phyloP scores from a whole-genome alignment of 2,113 vertebrate genomes.

The Cnemophilus loriae region DNA sequence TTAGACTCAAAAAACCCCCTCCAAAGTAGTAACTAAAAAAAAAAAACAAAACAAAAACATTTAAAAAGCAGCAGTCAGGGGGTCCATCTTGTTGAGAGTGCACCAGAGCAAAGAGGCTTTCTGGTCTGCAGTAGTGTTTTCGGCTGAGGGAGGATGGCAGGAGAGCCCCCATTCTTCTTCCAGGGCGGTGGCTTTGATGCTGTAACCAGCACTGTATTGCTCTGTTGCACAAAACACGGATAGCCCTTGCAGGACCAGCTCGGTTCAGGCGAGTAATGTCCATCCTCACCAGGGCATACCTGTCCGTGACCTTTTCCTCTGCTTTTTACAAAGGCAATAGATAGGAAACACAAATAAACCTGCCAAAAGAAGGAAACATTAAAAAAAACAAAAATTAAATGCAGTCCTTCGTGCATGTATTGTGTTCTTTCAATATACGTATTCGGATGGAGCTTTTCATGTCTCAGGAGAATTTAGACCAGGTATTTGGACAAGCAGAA shows the following conservation, averaged over 20 bases:
- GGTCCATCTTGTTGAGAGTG: slow-evolving; percentile 60
- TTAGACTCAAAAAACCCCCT: background rate
- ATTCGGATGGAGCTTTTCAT: background rate
- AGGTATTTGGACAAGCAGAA: background rate
- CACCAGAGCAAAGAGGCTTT: slow-evolving; percentile 60
- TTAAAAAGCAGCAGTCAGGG: slow-evolving; percentile 73
- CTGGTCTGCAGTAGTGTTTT: slow-evolving; percentile 65
- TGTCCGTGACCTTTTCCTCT: slow-evolving; percentile 87
- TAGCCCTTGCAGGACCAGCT: slow-evolving; percentile 48
- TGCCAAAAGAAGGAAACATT: slow-evolving; percentile 53
- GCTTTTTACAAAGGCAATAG: slow-evolving; percentile 96
- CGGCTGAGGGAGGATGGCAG: background rate
- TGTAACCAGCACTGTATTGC: slow-evolving; percentile 46
- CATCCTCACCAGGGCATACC: slow-evolving; percentile 77
- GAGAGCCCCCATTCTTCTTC: slow-evolving; percentile 6
- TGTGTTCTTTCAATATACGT: fast-evolving
- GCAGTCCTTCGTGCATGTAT: background rate
- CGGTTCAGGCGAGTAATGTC: background rate
- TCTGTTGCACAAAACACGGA: slow-evolving; percentile 20
- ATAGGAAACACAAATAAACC: slow-evolving; percentile 92
- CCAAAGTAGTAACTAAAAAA: slow-evolving; percentile 7
- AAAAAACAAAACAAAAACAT: background rate
- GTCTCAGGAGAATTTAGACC: background rate
- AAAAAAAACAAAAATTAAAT: background rate
- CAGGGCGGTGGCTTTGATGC: slow-evolving; percentile 1